Conservation (phyloP, 2,888 invertebrate genomes). For the Melanotus villosus region DNA sequence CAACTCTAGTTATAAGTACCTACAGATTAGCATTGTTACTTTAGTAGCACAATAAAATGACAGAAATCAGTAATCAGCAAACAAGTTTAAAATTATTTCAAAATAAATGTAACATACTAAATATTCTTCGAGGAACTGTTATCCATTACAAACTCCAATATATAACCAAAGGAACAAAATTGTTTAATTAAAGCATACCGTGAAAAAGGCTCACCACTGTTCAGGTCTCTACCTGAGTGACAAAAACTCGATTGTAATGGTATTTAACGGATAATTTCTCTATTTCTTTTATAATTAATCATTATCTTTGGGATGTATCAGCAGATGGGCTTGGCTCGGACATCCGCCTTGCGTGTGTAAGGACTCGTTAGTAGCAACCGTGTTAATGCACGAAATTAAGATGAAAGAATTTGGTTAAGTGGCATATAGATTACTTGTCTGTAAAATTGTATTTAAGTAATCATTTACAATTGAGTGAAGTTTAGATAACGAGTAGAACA, state of each 20-base stretch:
- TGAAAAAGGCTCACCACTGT: neutral
- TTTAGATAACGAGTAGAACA: too few species aligned
- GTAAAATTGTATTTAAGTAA: neutral
- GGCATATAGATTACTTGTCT: neutral
- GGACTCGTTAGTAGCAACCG: slow-evolving; percentile 43
- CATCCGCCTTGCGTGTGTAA: slow-evolving; percentile 48
- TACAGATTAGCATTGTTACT: too few species aligned
- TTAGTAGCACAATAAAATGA: too few species aligned
- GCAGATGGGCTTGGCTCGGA: slow-evolving; percentile 52
- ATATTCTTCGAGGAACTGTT: too few species aligned
- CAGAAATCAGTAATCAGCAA: too few species aligned
- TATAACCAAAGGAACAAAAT: neutral
- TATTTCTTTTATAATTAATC: slow-evolving; percentile 60
- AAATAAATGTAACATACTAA: too few species aligned
- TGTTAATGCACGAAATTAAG: slow-evolving; percentile 37
- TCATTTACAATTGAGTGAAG: too few species aligned
- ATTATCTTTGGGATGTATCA: slow-evolving; percentile 57
- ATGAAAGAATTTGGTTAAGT: slow-evolving; percentile 33
- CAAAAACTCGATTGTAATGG: slow-evolving; percentile 45
- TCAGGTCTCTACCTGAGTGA: slow-evolving; percentile 19
- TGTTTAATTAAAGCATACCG: neutral
- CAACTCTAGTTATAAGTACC: too few species aligned
- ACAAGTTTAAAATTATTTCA: too few species aligned
- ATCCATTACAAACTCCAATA: too few species aligned
- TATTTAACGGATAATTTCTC: slow-evolving; percentile 58